Evolutionary conservation across 2,888 invertebrate species (phyloP), one percentile per base, ranked within the genome.

Genomic region (Euzophera pinguis): DNA sequence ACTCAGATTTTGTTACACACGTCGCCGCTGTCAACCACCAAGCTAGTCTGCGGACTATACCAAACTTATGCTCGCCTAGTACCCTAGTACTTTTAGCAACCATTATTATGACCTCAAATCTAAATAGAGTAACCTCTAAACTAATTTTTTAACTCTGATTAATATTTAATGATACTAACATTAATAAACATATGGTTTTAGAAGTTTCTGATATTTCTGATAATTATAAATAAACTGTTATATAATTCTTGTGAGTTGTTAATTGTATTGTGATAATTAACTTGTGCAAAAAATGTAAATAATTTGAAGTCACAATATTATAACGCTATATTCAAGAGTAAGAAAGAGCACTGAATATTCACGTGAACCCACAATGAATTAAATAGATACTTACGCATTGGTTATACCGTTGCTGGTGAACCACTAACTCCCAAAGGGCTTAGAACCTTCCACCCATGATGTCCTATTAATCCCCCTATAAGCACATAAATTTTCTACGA

Each of bases 11-110:
- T 74, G 84, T 87, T 87, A 87, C 83, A 84, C 85, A 85, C 85
- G 81, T 65, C 83, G 87, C 69, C 73, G 82, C 64, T 75, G 78
- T 81, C 84, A 78, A 79, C 77, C 86, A 88, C 87, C 89, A 90
- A 90, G 89, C 86, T 71, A 80, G 73, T 78, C 83, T 84, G 85
- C 86, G 85, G 87, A 84, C 84, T 85, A 81, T 77, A 84, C 83
- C 80, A 84, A 81, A 81, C 82, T 81, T 85, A 86, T 81, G 84
- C 85, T 82, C 67, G 77, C 83, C 86, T 85, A 84, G 81, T 81
- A 83, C 84, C 85, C 85, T 82, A 73, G 67, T 81, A 78, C 73
- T 77, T 65, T 66, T 75, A 80, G 78, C 81, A 79, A 45, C 81
- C 79, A 66, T 60, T 53, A 60, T 72, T 83, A 81, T 66, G 69